Conservation (phyloP, 1,140 invertebrate genomes). For the Macrocentrus cingulum region DNA sequence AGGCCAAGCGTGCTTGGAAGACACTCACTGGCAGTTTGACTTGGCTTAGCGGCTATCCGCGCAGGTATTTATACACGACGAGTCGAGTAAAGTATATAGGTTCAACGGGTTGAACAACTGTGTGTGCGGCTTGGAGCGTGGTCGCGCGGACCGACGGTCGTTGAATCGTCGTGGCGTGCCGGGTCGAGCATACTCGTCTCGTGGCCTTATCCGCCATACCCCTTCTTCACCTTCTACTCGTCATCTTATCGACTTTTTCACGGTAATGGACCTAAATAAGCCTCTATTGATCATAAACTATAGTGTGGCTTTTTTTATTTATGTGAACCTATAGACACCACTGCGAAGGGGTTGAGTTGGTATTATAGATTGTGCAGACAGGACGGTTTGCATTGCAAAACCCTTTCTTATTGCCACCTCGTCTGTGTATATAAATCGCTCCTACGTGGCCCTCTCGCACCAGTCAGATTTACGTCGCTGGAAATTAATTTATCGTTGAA, state of each 20-base stretch:
- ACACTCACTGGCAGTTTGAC: background rate
- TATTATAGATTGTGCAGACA: background rate
- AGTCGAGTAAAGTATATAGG: background rate
- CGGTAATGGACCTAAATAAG: constrained; percentile 35
- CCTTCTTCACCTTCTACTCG: background rate
- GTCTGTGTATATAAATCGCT: background rate
- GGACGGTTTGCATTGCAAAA: constrained; percentile 1
- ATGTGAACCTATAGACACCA: constrained; percentile 4
- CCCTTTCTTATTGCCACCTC: background rate
- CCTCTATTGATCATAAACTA: constrained; percentile 35
- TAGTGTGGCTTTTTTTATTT: constrained; percentile 33
- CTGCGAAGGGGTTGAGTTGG: background rate
- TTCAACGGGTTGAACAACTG: background rate
- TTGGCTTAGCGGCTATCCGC: background rate
- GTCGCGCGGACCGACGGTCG: constrained; percentile 16
- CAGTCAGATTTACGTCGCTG: constrained; percentile 8
- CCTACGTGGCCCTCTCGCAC: constrained; percentile 8
- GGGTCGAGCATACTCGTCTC: constrained; percentile 18
- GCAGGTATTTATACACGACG: background rate
- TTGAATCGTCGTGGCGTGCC: constrained; percentile 28
- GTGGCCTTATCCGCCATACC: background rate
- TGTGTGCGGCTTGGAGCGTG: background rate
- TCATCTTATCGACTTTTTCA: constrained; percentile 30
- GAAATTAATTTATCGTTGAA: constrained; percentile 14
- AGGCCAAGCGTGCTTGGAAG: background rate